phyloP scores from a whole-genome alignment of 2,797 vertebrate genomes.

The Manis javanica region DNA sequence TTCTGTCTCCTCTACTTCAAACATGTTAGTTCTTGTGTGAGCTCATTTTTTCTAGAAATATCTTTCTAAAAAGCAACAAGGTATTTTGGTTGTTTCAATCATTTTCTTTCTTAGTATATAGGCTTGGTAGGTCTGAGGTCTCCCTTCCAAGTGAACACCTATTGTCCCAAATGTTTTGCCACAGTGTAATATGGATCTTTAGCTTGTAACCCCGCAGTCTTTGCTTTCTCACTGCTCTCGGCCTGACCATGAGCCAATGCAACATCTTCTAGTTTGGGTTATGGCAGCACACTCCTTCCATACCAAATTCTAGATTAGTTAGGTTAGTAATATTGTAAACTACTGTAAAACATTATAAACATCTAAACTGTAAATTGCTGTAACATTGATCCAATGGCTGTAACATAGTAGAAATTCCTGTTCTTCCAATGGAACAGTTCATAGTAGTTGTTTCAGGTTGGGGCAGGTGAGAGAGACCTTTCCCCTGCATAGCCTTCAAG shows the following conservation, averaged over 20 bases:
- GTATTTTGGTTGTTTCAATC: background rate
- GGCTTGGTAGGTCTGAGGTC: background rate
- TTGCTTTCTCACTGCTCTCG: background rate
- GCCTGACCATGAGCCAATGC: background rate
- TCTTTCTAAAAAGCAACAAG: conserved; percentile 1
- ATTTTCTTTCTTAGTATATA: background rate
- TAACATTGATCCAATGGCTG: background rate
- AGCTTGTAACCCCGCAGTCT: background rate
- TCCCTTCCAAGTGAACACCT: background rate
- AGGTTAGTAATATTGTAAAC: background rate
- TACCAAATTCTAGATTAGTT: background rate
- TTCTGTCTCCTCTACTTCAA: background rate
- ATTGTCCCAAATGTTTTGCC: background rate
- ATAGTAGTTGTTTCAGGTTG: background rate
- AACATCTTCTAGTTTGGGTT: background rate
- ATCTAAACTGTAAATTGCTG: too few relatives aligned
- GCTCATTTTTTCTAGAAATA: background rate
- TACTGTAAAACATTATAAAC: background rate
- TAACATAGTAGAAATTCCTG: background rate
- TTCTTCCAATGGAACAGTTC: background rate
- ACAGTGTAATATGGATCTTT: background rate
- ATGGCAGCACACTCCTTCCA: background rate
- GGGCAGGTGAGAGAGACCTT: accelerated
- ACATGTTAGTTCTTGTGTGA: background rate
- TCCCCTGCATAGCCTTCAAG: background rate